phyloP scores from a whole-genome alignment of 2,888 invertebrate species.

The Cephonodes hylas region DNA sequence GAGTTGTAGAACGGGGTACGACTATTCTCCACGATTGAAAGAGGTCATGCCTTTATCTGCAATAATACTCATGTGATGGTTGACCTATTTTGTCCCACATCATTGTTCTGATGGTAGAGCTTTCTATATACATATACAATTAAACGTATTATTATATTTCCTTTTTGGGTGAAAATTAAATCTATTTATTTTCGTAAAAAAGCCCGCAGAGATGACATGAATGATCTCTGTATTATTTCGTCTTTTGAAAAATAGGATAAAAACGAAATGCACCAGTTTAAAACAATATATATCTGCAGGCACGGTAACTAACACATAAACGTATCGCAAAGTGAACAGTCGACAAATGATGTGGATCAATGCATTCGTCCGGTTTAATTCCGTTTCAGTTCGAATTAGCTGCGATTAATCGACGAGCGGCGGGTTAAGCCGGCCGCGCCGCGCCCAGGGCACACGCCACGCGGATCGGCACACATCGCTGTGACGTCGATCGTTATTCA shows the following conservation, averaged over 20 bases:
- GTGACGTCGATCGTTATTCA: slow-evolving; percentile 79
- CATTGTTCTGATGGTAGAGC: too few relatives aligned
- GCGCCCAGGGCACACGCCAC: slow-evolving; percentile 36
- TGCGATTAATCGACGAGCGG: slow-evolving; percentile 75
- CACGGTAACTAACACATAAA: not conserved
- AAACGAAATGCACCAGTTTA: not conserved
- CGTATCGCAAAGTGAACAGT: slow-evolving; percentile 15
- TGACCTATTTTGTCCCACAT: too few relatives aligned
- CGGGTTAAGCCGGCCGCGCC: slow-evolving; percentile 64
- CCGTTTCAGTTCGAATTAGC: slow-evolving; percentile 78
- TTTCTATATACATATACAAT: too few relatives aligned
- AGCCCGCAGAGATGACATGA: too few relatives aligned
- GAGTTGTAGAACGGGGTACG: too few relatives aligned
- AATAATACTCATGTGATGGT: too few relatives aligned
- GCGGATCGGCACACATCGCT: slow-evolving; percentile 75
- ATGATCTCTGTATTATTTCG: too few relatives aligned
- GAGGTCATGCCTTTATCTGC: too few relatives aligned
- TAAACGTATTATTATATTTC: too few relatives aligned
- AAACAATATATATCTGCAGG: not conserved
- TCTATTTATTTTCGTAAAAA: too few relatives aligned
- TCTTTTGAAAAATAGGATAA: not conserved
- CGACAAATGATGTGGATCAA: slow-evolving; percentile 78
- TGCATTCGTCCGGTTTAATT: slow-evolving; percentile 79
- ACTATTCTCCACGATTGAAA: too few relatives aligned
- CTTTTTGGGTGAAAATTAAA: too few relatives aligned